Evolutionary conservation across 2,888 invertebrate species (phyloP).

Genomic region (Ophion costatus): DNA sequence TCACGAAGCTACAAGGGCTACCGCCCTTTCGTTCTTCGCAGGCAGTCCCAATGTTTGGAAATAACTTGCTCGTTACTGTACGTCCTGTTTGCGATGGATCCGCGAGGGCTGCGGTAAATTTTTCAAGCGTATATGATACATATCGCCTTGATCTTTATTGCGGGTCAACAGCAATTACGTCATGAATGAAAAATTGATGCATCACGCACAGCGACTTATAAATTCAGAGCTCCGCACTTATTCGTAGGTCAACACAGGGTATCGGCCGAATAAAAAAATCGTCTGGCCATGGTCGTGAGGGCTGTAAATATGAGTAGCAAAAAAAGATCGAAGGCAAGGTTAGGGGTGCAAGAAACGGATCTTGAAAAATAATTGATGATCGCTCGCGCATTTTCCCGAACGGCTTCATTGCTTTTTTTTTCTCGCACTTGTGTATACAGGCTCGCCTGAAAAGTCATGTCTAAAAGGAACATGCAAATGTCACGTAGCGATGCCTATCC

Average conservation of each 20-base stretch:
- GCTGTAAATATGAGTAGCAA: background rate
- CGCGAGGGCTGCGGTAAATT: background rate
- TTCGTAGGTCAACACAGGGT: background rate
- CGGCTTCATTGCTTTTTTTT: conserved; percentile 19
- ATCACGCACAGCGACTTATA: background rate
- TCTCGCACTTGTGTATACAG: background rate
- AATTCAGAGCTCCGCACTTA: background rate
- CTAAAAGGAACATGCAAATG: too few relatives aligned
- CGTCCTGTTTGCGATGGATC: background rate
- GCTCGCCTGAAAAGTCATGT: too few relatives aligned
- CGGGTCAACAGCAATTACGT: background rate
- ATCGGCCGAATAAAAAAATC: background rate
- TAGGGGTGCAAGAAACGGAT: background rate
- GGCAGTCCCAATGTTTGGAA: too few relatives aligned
- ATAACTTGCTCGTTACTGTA: background rate
- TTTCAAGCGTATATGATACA: conserved; percentile 3
- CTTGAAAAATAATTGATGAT: conserved; percentile 18
- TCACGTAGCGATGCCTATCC: too few relatives aligned
- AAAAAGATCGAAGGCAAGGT: background rate
- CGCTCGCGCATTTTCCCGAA: conserved; percentile 32
- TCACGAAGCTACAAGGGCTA: background rate
- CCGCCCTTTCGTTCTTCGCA: background rate
- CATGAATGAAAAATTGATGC: background rate
- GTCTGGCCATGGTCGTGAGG: background rate
- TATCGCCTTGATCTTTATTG: background rate